Percentiles rank a stretch among this genome's conserved stretches.
Evolutionary conservation across 2,113 vertebrate genomes (phyloP).

Genomic region (Tetrao urogallus): DNA sequence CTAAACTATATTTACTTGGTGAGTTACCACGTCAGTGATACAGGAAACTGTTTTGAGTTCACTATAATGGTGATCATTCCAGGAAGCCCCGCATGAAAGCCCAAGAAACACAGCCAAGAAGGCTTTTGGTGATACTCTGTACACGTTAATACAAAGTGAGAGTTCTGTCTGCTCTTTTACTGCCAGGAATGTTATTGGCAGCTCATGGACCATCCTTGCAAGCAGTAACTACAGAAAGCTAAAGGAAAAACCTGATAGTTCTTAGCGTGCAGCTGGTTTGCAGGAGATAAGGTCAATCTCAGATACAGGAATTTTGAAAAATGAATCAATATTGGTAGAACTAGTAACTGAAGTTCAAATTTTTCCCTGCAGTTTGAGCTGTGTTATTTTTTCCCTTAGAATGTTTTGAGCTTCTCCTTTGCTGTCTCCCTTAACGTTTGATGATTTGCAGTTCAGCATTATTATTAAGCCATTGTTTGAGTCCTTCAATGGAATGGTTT

Average conservation of each 20-base stretch:
- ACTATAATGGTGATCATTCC: not conserved
- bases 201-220: not conserved
- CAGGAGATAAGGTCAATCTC: not conserved
- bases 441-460: conserved; percentile 88
- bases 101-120: not conserved
- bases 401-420: not conserved
- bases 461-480: conserved; percentile 96
- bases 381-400: not conserved
- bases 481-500: conserved; percentile 92
- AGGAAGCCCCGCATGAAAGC: not conserved
- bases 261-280: not conserved
- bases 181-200: not conserved
- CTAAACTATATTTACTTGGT: not conserved
- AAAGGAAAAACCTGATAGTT: not conserved
- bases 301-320: not conserved
- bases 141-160: not conserved
- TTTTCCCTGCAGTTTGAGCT: not conserved
- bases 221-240: not conserved
- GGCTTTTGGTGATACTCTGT: not conserved
- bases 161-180: not conserved
- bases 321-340: not conserved
- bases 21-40: not conserved
- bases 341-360: not conserved
- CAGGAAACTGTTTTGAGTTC: not conserved
- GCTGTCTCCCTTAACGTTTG: conserved; percentile 77